Evolutionary conservation across 2,113 vertebrate genomes (phyloP).

Genomic region (Ifrita kowaldi): DNA sequence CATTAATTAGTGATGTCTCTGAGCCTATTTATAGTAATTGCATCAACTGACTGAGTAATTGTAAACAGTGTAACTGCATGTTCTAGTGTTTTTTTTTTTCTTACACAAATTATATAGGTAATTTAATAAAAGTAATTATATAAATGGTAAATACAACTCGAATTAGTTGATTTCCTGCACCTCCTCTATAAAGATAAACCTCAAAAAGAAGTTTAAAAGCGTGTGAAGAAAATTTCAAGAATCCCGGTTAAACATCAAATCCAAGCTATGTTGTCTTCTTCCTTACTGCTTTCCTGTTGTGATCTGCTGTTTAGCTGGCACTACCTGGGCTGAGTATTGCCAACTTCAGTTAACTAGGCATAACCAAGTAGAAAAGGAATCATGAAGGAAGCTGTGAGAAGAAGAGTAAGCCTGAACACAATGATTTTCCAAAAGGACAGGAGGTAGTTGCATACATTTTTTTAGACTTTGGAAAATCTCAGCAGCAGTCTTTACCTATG

Average conservation of each 20-base stretch:
- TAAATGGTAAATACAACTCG: constrained; percentile 56
- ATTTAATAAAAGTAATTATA: constrained; percentile 69
- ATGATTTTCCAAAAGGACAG: not conserved
- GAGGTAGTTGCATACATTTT: not conserved
- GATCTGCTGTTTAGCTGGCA: not conserved
- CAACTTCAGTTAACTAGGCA: not conserved
- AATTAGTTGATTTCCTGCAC: constrained; percentile 53
- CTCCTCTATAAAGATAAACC: not conserved
- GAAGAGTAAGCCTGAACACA: not conserved
- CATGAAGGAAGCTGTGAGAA: not conserved
- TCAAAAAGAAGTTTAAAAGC: constrained; percentile 21
- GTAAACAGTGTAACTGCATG: constrained; percentile 66
- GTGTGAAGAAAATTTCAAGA: not conserved
- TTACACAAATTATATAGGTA: constrained; percentile 62
- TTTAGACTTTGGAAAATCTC: not conserved
- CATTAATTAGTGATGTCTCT: constrained; percentile 73
- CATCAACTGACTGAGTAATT: constrained; percentile 66
- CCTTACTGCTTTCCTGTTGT: not conserved
- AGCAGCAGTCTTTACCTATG: not conserved
- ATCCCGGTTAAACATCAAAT: not conserved
- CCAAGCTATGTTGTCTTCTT: not conserved
- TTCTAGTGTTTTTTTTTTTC: constrained; percentile 63
- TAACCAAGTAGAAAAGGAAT: not conserved
- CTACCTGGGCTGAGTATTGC: not conserved
- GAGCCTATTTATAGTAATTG: constrained; percentile 72